phyloP scores from a whole-genome alignment of 1,140 invertebrate genomes.

The Mya arenaria region DNA sequence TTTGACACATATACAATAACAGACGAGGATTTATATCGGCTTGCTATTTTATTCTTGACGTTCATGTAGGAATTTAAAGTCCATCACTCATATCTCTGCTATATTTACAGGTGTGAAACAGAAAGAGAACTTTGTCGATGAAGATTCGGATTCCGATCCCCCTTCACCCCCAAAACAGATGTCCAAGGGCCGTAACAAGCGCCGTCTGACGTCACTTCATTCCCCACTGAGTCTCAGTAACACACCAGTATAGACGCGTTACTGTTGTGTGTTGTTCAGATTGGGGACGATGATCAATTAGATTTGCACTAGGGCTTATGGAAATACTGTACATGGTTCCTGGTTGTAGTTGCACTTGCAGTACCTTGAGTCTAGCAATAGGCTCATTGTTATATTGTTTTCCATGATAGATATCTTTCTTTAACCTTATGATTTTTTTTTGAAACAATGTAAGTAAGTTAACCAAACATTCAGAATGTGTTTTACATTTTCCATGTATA shows the following conservation, averaged over 20 bases:
- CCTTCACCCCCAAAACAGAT: constrained; percentile 18
- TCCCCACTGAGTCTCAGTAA: constrained; percentile 46
- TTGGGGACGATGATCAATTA: background rate
- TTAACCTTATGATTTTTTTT: background rate
- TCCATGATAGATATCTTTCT: background rate
- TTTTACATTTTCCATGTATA: too few relatives aligned
- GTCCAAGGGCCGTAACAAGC: constrained; percentile 29
- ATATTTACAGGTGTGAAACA: background rate
- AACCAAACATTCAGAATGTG: too few relatives aligned
- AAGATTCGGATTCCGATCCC: constrained; percentile 22
- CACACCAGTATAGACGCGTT: constrained; percentile 21
- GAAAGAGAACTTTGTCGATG: constrained; percentile 28
- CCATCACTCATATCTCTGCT: background rate
- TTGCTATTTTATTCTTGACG: too few relatives aligned
- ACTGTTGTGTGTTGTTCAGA: background rate
- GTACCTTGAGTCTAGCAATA: background rate
- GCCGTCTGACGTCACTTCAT: constrained; percentile 34
- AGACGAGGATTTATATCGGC: too few relatives aligned
- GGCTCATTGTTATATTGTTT: background rate
- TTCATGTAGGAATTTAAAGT: background rate
- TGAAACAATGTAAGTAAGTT: too few relatives aligned
- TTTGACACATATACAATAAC: too few relatives aligned
- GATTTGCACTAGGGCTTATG: background rate
- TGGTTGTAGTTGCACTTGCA: background rate
- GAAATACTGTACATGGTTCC: background rate